Evolutionary conservation across 30 jellyfish, hydroid and myxozoan genomes (phyloP).

Genomic region (Aurelia aurita complex sp. Pacific): DNA sequence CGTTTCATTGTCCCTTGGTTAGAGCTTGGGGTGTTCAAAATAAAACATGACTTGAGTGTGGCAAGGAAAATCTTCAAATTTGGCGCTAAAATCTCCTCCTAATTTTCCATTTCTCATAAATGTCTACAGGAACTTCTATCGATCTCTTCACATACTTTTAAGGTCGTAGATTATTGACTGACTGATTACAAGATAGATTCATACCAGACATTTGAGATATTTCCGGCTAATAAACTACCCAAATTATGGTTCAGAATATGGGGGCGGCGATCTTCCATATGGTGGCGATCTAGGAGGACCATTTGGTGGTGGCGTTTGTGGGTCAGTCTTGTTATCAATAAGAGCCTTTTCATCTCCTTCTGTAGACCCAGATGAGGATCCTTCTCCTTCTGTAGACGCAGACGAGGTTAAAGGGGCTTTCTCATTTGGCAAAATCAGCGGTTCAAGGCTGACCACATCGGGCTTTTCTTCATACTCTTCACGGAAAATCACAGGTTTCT

Average conservation of each 20-base stretch:
- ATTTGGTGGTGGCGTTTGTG: slow-evolving; percentile 79
- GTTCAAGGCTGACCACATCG: slow-evolving; percentile 82
- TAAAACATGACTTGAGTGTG: too few species aligned
- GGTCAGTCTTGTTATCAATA: slow-evolving; percentile 37
- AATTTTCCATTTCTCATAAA: too few species aligned
- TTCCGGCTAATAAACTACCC: neutral
- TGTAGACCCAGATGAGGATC: slow-evolving; percentile 84
- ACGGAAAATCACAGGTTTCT: slow-evolving; percentile 92
- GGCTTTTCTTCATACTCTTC: slow-evolving; percentile 96
- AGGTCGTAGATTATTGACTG: neutral
- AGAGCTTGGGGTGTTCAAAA: too few species aligned
- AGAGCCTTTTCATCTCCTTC: slow-evolving; percentile 88
- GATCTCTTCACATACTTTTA: too few species aligned
- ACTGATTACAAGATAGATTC: neutral
- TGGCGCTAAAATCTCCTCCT: too few species aligned
- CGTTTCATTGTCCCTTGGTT: too few species aligned
- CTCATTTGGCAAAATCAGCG: slow-evolving; percentile 89
- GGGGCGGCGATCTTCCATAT: slow-evolving; percentile 80
- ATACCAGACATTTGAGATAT: neutral
- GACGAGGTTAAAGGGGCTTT: slow-evolving; percentile 68
- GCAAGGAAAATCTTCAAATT: too few species aligned
- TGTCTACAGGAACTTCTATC: too few species aligned
- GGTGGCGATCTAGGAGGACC: slow-evolving; percentile 75
- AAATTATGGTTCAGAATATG: slow-evolving; percentile 55
- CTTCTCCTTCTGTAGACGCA: slow-evolving; percentile 89